These are phyloP conservation scores for Hipposideros larvatus DNA, from an alignment of 2,797 vertebrate genomes.

Conservation along the genomic window DNA sequence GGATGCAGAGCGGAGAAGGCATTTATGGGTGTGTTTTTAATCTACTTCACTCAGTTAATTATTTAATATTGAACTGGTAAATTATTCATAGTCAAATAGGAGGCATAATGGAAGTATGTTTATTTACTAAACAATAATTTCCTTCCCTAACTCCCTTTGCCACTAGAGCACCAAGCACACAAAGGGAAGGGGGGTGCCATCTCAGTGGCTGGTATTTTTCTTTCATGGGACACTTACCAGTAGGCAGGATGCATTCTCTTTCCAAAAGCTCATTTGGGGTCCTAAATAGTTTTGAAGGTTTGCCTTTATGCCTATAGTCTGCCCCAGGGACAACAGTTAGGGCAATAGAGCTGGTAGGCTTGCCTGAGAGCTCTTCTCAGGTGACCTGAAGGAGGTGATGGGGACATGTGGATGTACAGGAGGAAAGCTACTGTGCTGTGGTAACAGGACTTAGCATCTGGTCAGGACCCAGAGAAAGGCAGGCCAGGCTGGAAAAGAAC, in stretches of 20 bases:
- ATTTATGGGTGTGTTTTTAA: slow-evolving; percentile 77
- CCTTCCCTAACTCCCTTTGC: slow-evolving; percentile 32
- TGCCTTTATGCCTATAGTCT: neutral
- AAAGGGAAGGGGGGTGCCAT: neutral
- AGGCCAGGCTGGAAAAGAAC: neutral
- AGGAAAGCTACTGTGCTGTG: neutral
- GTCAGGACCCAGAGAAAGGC: neutral
- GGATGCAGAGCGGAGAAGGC: slow-evolving; percentile 44
- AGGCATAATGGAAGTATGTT: slow-evolving; percentile 73
- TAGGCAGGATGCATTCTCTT: neutral
- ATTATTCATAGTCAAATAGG: slow-evolving; percentile 82
- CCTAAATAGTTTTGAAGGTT: neutral
- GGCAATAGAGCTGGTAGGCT: too few species aligned
- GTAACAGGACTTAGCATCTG: too few species aligned
- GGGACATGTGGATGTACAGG: accelerated
- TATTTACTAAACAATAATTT: slow-evolving; percentile 79
- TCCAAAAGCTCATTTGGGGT: neutral
- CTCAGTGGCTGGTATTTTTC: neutral
- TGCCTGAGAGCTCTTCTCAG: neutral
- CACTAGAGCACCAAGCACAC: neutral
- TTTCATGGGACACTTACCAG: neutral
- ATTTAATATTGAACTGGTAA: slow-evolving; percentile 84
- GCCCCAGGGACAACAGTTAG: accelerated
- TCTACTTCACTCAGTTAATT: slow-evolving; percentile 78
- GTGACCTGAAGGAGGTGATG: neutral